A percentile compares a stretch with the other conserved stretches of the same genome.
These are phyloP conservation scores for Seira sanloemensis DNA, from an alignment of 2,888 invertebrate genomes.

Conservation along the genomic window DNA sequence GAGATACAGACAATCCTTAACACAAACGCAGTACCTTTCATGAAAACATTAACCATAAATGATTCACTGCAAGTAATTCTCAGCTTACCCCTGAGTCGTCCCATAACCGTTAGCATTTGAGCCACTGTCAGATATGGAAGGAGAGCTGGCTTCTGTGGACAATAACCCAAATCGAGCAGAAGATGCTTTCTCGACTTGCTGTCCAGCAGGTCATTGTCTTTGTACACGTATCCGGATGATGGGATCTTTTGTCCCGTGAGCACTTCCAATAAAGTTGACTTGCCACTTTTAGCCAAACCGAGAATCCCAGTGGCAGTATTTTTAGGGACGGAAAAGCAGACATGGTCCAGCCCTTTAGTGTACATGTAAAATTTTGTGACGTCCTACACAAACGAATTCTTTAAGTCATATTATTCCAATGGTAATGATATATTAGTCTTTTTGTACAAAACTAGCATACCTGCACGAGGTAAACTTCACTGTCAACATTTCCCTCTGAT, in stretches of 20 bases:
- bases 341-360: constrained; percentile 61
- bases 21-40: background rate
- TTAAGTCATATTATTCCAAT: background rate
- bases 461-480: constrained; percentile 51
- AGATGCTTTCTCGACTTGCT: constrained; percentile 10
- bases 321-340: constrained; percentile 56
- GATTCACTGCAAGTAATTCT: no score
- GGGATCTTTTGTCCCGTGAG: constrained; percentile 41
- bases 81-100: constrained; percentile 44
- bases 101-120: constrained; percentile 61
- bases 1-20: constrained; percentile 49
- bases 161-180: constrained; percentile 45
- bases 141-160: constrained; percentile 30
- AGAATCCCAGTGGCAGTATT: constrained; percentile 45
- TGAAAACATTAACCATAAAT: constrained; percentile 3
- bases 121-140: constrained; percentile 48
- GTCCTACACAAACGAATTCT: constrained; percentile 41
- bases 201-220: constrained; percentile 49
- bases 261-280: constrained; percentile 44
- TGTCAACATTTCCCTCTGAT: constrained; percentile 52
- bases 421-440: background rate
- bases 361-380: constrained; percentile 56
- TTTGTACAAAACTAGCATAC: background rate
- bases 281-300: constrained; percentile 59
- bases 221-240: constrained; percentile 53